These are phyloP conservation scores for Cataglyphis hispanica DNA, from an alignment of 1,140 invertebrate genomes.

Conservation along the genomic window DNA sequence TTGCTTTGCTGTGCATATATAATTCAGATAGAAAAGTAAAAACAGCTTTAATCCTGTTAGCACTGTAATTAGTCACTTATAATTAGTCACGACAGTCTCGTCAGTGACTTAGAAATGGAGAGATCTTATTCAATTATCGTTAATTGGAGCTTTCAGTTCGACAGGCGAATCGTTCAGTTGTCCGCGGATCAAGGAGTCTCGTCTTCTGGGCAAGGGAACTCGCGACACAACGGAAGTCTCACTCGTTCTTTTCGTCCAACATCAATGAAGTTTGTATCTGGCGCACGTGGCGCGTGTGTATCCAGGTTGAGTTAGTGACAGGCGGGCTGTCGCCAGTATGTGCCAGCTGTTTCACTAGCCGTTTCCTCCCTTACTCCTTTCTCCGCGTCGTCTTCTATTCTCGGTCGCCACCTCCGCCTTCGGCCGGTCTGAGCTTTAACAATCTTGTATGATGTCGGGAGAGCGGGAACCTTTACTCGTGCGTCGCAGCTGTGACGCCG, in stretches of 20 bases:
- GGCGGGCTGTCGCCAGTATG: constrained; percentile 85
- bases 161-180: neutral
- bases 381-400: constrained; percentile 35
- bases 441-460: constrained; percentile 83
- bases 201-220: neutral
- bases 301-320: constrained; percentile 85
- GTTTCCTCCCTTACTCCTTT: constrained; percentile 47
- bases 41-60: neutral
- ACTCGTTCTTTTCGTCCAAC: constrained; percentile 81
- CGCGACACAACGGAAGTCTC: constrained; percentile 52
- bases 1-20: constrained; percentile 5
- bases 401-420: constrained; percentile 27
- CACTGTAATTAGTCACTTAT: neutral
- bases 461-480: constrained; percentile 79
- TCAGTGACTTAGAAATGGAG: neutral
- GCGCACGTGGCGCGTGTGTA: constrained; percentile 85
- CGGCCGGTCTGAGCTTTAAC: constrained; percentile 79
- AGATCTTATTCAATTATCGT: neutral
- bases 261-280: constrained; percentile 86
- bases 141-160: neutral
- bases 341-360: constrained; percentile 85
- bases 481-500: constrained; percentile 82
- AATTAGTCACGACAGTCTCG: neutral
- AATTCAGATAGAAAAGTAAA: neutral
- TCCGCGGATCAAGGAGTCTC: neutral